Base-by-base conservation (phyloP, 2,888 invertebrate genomes). In the Chaetogeoica ovagalla region DNA sequence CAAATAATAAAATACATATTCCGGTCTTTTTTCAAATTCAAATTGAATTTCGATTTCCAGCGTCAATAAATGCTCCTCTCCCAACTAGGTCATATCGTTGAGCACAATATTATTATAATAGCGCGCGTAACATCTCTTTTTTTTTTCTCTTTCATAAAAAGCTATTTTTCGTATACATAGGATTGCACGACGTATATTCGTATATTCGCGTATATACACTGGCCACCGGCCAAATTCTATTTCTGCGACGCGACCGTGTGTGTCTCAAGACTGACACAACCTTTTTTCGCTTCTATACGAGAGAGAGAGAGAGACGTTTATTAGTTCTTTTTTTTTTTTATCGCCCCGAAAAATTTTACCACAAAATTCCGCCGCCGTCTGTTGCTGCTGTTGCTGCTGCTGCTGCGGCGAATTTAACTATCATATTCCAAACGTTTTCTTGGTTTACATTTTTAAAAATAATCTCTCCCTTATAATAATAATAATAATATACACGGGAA, bases 211-310 rank as follows among this genome's bases (percentile, higher is more conserved):
- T 57, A 48, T n/a, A 48, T 17, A 23, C 48, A 60, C 3, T 77
- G 76, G 76, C 30, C 11, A 11, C 17, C 21, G 21, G 21, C 69
- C 77, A 77, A 70, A 77, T 62, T 77, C 77, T 77, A 77, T 77
- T 77, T 77, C 62, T 77, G 76, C 76, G 19, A 60, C 59, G 66
- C 43, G 66, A 68, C 68, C 66, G 57, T 76, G 59, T 68, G 75
- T 68, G 75, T 68, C 59, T 76, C 48, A 6, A 6, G 69, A 77
- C 77, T 77, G 62, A 70, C 77, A 77, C 68, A 70, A 77, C 62
- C 17, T 77, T 77, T 77, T 70, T 62, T 69, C 55, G 69, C 23
- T 62, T 76, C 59, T 68, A 66, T 59, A n/a, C n/a, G n/a, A n/a
- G n/a, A n/a, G n/a, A n/a, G n/a, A n/a, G n/a, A n/a, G n/a, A n/a